phyloP scores from a whole-genome alignment of 2,113 vertebrate species.

The Limnothrissa miodon region DNA sequence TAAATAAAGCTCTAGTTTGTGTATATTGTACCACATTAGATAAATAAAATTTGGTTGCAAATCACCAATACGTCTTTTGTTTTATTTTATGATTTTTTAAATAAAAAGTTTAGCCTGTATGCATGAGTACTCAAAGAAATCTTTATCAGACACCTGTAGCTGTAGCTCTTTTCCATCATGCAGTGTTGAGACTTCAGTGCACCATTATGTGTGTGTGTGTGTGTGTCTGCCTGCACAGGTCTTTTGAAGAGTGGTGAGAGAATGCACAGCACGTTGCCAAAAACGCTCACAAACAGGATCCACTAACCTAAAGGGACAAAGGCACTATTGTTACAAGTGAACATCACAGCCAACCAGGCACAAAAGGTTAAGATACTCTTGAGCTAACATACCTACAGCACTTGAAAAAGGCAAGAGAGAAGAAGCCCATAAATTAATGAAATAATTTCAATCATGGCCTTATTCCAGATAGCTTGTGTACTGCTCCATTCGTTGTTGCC shows the following conservation, averaged over 20 bases:
- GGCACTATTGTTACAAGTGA: not conserved
- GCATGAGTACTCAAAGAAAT: not conserved
- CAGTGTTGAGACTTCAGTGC: not conserved
- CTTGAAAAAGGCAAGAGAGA: not conserved
- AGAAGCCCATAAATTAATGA: not conserved
- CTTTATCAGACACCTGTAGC: not conserved
- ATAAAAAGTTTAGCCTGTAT: not conserved
- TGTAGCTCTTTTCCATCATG: not conserved
- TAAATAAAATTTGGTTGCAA: not conserved
- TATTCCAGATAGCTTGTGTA: not conserved
- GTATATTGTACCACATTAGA: conserved; percentile 10
- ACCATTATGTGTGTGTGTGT: not conserved
- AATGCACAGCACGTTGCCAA: not conserved
- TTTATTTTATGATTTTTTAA: too few species aligned
- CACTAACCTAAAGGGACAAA: not conserved
- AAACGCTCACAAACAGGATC: conserved; percentile 8
- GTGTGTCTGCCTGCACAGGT: not conserved
- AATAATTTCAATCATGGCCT: not conserved
- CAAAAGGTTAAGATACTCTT: not conserved
- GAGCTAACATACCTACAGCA: not conserved
- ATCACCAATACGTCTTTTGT: not conserved
- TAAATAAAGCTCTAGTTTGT: conserved; percentile 13
- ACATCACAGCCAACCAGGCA: not conserved
- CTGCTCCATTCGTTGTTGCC: not conserved
- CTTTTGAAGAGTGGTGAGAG: conserved; percentile 8